Evolutionary conservation across 2,888 invertebrate genomes (phyloP).

Genomic region (Amphiduros pacificus): DNA sequence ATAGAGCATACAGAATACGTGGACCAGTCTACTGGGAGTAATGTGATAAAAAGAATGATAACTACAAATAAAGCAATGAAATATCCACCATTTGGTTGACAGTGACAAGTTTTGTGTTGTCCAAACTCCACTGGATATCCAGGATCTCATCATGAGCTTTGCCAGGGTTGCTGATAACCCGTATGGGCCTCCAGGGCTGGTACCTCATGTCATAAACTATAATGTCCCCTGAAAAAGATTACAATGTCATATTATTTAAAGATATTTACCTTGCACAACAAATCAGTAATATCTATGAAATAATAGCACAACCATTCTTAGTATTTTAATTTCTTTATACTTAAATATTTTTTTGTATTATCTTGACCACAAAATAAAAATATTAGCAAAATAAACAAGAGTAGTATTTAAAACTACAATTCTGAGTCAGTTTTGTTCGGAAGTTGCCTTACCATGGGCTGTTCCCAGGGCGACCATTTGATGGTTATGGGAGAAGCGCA

Average conservation of each 20-base stretch:
- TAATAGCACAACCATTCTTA: too few species aligned
- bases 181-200: not conserved
- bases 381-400: not conserved
- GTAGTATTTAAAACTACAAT: not conserved
- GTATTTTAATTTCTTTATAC: too few species aligned
- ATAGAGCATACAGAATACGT: too few species aligned
- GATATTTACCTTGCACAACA: too few species aligned
- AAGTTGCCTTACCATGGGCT: not conserved
- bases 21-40: too few species aligned
- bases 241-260: not conserved
- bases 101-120: not conserved
- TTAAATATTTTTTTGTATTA: not conserved
- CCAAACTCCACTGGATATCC: not conserved
- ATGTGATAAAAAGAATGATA: too few species aligned
- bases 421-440: too few species aligned
- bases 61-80: too few species aligned
- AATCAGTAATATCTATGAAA: not conserved
- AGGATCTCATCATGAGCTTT: not conserved
- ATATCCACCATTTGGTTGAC: conserved; percentile 2
- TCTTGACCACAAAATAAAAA: not conserved
- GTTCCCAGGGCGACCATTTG: not conserved
- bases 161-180: not conserved
- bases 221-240: not conserved
- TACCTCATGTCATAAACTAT: not conserved
- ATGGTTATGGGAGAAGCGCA: not conserved